phyloP scores from a whole-genome alignment of 2,113 vertebrate genomes.

The Hypocryptadius cinnamomeus region DNA sequence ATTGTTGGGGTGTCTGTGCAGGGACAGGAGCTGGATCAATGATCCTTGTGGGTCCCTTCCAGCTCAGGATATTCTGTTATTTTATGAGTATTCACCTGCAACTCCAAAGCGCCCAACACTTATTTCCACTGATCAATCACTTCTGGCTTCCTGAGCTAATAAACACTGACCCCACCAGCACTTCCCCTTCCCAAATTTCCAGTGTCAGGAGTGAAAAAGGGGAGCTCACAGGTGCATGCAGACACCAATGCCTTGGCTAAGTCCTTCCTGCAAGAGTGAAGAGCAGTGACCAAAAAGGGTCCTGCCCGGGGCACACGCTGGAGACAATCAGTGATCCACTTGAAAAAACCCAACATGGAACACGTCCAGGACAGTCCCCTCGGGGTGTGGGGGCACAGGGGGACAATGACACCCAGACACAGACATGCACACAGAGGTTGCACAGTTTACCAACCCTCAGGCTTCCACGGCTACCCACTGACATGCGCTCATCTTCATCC shows the following conservation, averaged over 20 bases:
- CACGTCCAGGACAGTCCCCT: neutral
- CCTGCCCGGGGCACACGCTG: neutral
- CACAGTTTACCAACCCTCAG: conserved; percentile 82
- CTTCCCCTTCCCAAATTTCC: neutral
- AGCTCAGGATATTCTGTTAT: neutral
- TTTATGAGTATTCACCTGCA: neutral
- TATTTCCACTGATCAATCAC: neutral
- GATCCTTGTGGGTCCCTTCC: neutral
- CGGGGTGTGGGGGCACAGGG: neutral
- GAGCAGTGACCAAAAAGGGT: neutral
- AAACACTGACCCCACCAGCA: neutral
- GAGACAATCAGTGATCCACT: neutral
- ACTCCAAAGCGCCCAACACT: neutral
- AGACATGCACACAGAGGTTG: neutral
- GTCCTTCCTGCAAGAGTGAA: neutral
- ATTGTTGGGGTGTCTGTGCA: neutral
- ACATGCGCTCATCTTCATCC: conserved; percentile 89
- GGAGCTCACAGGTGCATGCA: neutral
- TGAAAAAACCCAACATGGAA: neutral
- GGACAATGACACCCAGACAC: neutral
- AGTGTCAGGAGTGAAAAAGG: neutral
- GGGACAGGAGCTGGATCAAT: neutral
- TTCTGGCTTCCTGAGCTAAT: neutral
- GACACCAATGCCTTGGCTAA: neutral
- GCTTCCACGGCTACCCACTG: conserved; percentile 86